A percentile compares a stretch with the other conserved stretches of the same genome.
Evolutionary conservation across 2,797 vertebrate species (phyloP).

Genomic region (Myotis planiceps): DNA sequence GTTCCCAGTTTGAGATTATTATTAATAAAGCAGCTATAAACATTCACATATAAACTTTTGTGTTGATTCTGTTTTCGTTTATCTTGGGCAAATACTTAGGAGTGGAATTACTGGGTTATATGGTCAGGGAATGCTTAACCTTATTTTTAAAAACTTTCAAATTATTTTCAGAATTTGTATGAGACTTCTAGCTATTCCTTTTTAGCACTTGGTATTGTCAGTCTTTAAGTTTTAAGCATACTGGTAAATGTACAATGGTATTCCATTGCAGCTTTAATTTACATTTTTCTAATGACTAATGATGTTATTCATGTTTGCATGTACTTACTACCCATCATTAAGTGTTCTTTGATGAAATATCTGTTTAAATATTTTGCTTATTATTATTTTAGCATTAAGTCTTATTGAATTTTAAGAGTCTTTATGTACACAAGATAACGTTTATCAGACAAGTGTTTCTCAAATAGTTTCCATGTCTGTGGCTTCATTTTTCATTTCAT

Average conservation of each 20-base stretch:
- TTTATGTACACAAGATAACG: not conserved
- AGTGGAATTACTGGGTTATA: not conserved
- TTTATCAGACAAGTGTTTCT: not conserved
- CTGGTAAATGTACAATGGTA: not conserved
- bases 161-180: conserved; percentile 6
- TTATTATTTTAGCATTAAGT: not conserved
- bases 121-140: not conserved
- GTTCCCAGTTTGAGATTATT: not conserved
- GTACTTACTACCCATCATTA: not conserved
- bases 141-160: not conserved
- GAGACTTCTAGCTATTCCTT: not conserved
- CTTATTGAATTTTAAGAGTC: not conserved
- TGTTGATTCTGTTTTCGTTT: not conserved
- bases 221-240: not conserved
- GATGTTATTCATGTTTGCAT: not conserved
- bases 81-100: not conserved
- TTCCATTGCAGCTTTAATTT: not conserved
- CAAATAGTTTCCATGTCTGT: not conserved
- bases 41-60: not conserved
- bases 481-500: not conserved
- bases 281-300: not conserved
- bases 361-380: conserved; percentile 10
- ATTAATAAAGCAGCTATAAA: not conserved
- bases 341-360: not conserved
- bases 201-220: not conserved